Percentiles rank a stretch among this genome's conserved stretches.
phyloP scores from a whole-genome alignment of 2,113 vertebrate species.

The Gnathonemus echidnorhynchus region DNA sequence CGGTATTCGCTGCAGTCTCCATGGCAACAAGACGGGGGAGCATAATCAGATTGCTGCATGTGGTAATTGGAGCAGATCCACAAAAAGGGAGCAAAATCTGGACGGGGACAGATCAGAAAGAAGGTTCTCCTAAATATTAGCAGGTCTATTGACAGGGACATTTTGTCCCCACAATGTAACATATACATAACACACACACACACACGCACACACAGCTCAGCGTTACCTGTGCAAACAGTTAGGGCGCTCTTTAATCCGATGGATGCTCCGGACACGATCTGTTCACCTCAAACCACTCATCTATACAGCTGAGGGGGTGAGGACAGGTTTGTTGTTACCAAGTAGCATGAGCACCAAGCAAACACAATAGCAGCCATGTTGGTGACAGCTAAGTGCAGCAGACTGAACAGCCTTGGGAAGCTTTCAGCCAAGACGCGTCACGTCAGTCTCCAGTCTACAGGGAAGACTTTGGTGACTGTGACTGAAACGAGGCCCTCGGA shows the following conservation, averaged over 20 bases:
- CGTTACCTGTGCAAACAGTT: constrained; percentile 50
- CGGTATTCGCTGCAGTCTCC: constrained; percentile 40
- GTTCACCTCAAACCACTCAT: constrained; percentile 97
- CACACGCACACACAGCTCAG: not conserved
- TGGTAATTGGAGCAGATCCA: constrained; percentile 21
- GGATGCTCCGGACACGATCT: constrained; percentile 94
- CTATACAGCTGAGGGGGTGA: constrained; percentile 74
- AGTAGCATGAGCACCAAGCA: not conserved
- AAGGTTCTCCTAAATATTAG: not conserved
- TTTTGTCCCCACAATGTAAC: not conserved
- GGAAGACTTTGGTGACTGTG: not conserved
- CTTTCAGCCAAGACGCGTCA: not conserved
- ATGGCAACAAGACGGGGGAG: constrained; percentile 12
- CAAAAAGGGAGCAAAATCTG: constrained; percentile 23
- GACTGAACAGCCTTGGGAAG: not conserved
- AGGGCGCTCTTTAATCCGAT: constrained; percentile 70
- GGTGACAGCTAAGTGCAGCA: not conserved
- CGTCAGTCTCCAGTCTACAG: not conserved
- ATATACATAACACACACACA: not conserved
- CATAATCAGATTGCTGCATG: constrained; percentile 27
- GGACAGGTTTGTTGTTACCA: not conserved
- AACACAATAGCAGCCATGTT: not conserved
- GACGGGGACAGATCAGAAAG: not conserved
- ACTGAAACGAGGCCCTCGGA: not conserved
- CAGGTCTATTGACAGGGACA: not conserved